phyloP scores from a whole-genome alignment of 2,113 vertebrate genomes.

The Hymenochirus boettgeri region DNA sequence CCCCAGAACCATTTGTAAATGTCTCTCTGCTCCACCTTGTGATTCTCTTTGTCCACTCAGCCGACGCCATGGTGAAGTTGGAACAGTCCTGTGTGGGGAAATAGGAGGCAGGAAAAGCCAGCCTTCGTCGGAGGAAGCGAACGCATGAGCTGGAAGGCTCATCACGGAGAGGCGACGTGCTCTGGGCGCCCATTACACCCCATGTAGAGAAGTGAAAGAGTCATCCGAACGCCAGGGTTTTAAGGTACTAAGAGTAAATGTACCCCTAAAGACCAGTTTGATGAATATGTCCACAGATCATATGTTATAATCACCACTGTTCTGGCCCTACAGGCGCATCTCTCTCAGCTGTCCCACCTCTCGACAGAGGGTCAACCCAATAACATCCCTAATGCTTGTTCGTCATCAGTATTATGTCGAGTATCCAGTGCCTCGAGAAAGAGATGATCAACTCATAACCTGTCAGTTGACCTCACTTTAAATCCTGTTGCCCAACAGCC shows the following conservation, averaged over 20 bases:
- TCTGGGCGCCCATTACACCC: constrained; percentile 30
- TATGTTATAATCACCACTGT: background rate
- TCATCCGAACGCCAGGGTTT: constrained; percentile 48
- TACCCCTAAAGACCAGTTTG: background rate
- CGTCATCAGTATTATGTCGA: constrained; percentile 85
- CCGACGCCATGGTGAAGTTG: constrained; percentile 71
- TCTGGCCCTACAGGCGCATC: constrained; percentile 47
- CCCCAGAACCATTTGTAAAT: too few species aligned
- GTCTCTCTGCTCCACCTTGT: background rate
- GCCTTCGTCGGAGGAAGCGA: constrained; percentile 74
- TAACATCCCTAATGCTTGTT: constrained; percentile 73
- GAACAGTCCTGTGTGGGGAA: constrained; percentile 78
- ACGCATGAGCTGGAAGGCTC: constrained; percentile 69
- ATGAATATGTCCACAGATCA: too few species aligned
- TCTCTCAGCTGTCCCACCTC: constrained; percentile 50
- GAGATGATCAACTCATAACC: too few species aligned
- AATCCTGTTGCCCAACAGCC: constrained; percentile 56
- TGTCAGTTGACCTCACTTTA: constrained; percentile 12
- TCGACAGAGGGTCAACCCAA: constrained; percentile 50
- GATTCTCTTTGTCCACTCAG: background rate
- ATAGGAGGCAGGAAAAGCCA: constrained; percentile 55
- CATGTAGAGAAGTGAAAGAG: constrained; percentile 40
- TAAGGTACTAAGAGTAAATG: constrained; percentile 44
- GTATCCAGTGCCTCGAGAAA: constrained; percentile 49
- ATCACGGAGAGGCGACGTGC: constrained; percentile 62